Conservation (phyloP, 2,797 vertebrate genomes). For the Emydoidea blandingii region DNA sequence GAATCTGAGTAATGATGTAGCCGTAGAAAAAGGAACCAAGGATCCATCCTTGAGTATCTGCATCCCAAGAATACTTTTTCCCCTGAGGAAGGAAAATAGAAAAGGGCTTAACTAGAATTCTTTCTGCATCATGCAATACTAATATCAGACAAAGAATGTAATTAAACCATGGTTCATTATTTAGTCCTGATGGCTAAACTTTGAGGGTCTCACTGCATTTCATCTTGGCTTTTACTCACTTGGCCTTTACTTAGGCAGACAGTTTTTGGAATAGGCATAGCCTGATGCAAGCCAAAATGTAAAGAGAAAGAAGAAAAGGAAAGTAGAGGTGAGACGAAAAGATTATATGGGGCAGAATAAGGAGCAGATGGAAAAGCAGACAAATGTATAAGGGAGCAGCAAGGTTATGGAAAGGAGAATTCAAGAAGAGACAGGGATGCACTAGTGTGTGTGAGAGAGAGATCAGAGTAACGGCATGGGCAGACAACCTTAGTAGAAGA, state of each 20-base stretch:
- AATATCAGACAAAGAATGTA: neutral
- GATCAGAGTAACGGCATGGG: neutral
- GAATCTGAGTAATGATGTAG: conserved; percentile 97
- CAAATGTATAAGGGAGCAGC: neutral
- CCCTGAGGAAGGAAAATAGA: conserved; percentile 81
- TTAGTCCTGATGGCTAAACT: neutral
- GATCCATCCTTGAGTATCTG: conserved; percentile 97
- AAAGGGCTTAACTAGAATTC: neutral
- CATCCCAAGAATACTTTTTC: conserved; percentile 92
- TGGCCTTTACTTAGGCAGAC: neutral
- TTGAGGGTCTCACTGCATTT: neutral
- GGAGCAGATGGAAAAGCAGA: neutral
- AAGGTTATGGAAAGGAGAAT: neutral
- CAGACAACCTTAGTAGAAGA: neutral
- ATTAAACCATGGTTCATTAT: neutral
- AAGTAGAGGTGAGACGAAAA: neutral
- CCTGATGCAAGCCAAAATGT: neutral
- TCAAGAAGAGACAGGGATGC: neutral
- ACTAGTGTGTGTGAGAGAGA: neutral
- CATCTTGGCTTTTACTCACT: neutral
- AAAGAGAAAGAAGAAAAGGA: neutral
- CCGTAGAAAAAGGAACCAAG: conserved; percentile 99
- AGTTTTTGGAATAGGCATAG: neutral
- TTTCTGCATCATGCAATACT: neutral
- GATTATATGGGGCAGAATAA: neutral